These are phyloP conservation scores for Gobio gobio DNA, from an alignment of 2,113 vertebrate genomes.

Conservation along the genomic window DNA sequence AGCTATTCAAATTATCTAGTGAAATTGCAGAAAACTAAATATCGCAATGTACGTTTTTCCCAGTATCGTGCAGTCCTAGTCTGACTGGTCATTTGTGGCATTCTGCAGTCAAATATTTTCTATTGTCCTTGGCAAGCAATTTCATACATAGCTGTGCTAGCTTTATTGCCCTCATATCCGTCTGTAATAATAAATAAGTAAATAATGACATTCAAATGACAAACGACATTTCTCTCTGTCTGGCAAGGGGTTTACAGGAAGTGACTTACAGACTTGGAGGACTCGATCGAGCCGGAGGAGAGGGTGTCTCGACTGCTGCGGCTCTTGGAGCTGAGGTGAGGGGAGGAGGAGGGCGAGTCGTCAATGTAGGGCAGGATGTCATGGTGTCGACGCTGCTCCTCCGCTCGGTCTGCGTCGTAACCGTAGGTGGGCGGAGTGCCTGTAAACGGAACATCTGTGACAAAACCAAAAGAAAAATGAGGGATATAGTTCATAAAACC, in stretches of 20 bases:
- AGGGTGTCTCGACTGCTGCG: slow-evolving; percentile 87
- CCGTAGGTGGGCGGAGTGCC: slow-evolving; percentile 85
- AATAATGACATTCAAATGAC: not conserved
- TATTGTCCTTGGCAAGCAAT: too few species aligned
- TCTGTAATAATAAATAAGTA: too few species aligned
- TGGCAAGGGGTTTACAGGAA: not conserved
- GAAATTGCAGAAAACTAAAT: too few species aligned
- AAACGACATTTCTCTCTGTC: not conserved
- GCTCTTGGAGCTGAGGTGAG: slow-evolving; percentile 92
- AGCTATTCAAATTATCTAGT: too few species aligned
- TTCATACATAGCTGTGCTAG: too few species aligned
- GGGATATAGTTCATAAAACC: not conserved
- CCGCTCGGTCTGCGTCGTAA: slow-evolving; percentile 85
- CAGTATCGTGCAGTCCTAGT: too few species aligned
- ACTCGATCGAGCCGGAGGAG: slow-evolving; percentile 86
- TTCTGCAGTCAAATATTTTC: not conserved
- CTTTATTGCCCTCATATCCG: too few species aligned
- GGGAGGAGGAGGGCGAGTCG: slow-evolving; percentile 94
- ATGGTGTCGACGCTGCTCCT: slow-evolving; percentile 88
- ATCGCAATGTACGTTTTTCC: too few species aligned
- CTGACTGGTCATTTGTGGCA: not conserved
- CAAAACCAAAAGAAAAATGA: not conserved
- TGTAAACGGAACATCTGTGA: slow-evolving; percentile 83
- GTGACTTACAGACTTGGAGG: slow-evolving; percentile 86
- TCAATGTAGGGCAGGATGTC: slow-evolving; percentile 96